These are phyloP conservation scores for Lathronympha strigana DNA, from an alignment of 2,888 invertebrate genomes.

Conservation along the genomic window DNA sequence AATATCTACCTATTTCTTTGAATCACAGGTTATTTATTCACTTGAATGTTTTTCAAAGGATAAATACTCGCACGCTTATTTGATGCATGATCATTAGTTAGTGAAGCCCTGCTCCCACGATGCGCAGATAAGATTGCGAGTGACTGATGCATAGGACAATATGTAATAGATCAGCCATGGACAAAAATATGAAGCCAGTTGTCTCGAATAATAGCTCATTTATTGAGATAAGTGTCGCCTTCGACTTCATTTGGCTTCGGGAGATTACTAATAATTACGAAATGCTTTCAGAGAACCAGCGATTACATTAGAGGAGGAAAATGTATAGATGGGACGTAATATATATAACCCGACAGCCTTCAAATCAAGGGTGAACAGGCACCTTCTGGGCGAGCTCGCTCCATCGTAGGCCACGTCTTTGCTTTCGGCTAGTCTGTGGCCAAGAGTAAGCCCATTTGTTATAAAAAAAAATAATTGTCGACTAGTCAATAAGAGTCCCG, in stretches of 20 bases:
- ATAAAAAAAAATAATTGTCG: no score
- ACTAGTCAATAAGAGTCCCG: no score
- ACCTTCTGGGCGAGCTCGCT: no score
- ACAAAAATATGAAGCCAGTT: constrained; percentile 62
- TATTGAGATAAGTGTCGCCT: constrained; percentile 77
- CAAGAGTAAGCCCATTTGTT: no score
- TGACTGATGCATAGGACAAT: constrained; percentile 80
- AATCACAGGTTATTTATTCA: no score
- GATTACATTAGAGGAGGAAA: constrained; percentile 2
- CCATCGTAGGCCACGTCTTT: no score
- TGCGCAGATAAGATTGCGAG: constrained; percentile 76
- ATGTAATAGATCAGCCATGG: constrained; percentile 74
- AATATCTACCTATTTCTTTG: no score
- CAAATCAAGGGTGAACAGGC: no score
- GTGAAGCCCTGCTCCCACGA: constrained; percentile 73
- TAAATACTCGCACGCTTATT: constrained; percentile 38
- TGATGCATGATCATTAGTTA: constrained; percentile 43
- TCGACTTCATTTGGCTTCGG: constrained; percentile 54
- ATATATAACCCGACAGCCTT: no score
- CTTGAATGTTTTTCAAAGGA: no score
- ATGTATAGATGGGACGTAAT: no score
- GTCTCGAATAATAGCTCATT: constrained; percentile 73
- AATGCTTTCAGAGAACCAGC: constrained; percentile 35
- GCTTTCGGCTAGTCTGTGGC: no score
- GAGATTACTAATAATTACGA: constrained; percentile 41